These are phyloP conservation scores for Dorcus hopei DNA, from an alignment of 2,888 invertebrate genomes.

Conservation along the genomic window DNA sequence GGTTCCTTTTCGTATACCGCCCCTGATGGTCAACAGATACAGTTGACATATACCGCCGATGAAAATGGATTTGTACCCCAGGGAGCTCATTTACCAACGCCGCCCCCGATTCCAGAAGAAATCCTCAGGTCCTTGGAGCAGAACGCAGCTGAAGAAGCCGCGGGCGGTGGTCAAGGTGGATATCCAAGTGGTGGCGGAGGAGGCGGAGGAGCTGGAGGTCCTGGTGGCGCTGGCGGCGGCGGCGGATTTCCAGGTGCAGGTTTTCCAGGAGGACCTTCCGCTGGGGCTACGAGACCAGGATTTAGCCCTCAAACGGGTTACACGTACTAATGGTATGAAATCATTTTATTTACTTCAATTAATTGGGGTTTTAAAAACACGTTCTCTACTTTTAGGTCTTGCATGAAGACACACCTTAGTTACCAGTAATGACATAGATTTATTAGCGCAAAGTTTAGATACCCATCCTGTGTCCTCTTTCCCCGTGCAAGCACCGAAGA, in stretches of 20 bases:
- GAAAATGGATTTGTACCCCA: slow-evolving; percentile 65
- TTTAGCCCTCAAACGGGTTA: slow-evolving; percentile 51
- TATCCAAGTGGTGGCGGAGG: slow-evolving; percentile 27
- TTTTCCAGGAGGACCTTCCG: slow-evolving; percentile 27
- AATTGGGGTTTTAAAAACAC: too few species aligned
- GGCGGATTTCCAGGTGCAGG: slow-evolving; percentile 28
- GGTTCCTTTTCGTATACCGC: slow-evolving; percentile 64
- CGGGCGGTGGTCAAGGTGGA: slow-evolving; percentile 28
- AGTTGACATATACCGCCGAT: slow-evolving; percentile 62
- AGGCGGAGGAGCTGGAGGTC: slow-evolving; percentile 25
- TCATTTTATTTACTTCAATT: neutral
- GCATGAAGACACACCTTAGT: neutral
- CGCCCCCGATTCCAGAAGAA: slow-evolving; percentile 64
- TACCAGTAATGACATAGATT: too few species aligned
- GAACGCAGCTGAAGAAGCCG: slow-evolving; percentile 51
- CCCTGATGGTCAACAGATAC: slow-evolving; percentile 62
- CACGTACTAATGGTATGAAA: slow-evolving; percentile 43
- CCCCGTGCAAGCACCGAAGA: too few species aligned
- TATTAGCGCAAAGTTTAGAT: too few species aligned
- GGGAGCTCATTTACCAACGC: slow-evolving; percentile 59
- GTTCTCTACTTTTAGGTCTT: too few species aligned
- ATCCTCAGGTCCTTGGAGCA: slow-evolving; percentile 58
- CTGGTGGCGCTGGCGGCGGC: slow-evolving; percentile 26
- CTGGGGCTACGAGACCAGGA: slow-evolving; percentile 44
- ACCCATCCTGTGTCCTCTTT: too few species aligned